Base-by-base conservation (phyloP, 2,797 vertebrate genomes). In the Leptoclinus maculatus region DNA sequence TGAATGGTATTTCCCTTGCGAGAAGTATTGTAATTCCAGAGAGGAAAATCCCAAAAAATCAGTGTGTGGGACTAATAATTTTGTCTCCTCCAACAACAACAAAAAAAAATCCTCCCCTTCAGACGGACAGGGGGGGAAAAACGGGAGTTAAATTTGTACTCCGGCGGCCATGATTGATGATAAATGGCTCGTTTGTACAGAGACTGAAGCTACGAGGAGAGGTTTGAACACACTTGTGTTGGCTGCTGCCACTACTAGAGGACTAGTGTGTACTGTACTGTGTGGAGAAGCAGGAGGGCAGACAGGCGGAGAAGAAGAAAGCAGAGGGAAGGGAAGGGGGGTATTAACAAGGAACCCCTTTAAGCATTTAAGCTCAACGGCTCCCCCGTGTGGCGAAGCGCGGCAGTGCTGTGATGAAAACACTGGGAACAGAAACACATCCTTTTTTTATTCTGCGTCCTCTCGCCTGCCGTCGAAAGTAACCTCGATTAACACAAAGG, bases 1-100 rank as follows among this genome's bases (percentile, higher is more conserved):
- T 95, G 95, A 93, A 96, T 95, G 92, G 95, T 96, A 89, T 94
- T 95, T 94, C 92, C 94, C 90, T 86, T 67, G 85, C 82, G 84
- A 91, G 91, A 89, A 88, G 91, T 90, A 85, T 87, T 90, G 87
- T 92, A 94, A 92, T 90, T 93, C 93, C 88, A 87, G 32, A 87
- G 83, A 84, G 88, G 80, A 91, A 34, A 82, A 87, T 94, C 88
- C 82, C 2, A 38, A 39, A 47, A 84, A 84, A 84, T 77, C 81
- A 82, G 51, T 54, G 78, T 74, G 79, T 66, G 83, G 74, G 73
- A 75, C 74, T 78, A 74, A 79, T 87, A 38, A 60, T 81, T 79
- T 53, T 21, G 56, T 83, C 71, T 76, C 83, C 77, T 83, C 64
- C 56, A 75, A 63, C 54, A 67, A 78, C 78, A 53, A 80, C 86